Percentiles rank a stretch among this genome's conserved stretches.
Evolutionary conservation across 1,140 invertebrate species (phyloP).

Genomic region (Wiebesia pumilae): DNA sequence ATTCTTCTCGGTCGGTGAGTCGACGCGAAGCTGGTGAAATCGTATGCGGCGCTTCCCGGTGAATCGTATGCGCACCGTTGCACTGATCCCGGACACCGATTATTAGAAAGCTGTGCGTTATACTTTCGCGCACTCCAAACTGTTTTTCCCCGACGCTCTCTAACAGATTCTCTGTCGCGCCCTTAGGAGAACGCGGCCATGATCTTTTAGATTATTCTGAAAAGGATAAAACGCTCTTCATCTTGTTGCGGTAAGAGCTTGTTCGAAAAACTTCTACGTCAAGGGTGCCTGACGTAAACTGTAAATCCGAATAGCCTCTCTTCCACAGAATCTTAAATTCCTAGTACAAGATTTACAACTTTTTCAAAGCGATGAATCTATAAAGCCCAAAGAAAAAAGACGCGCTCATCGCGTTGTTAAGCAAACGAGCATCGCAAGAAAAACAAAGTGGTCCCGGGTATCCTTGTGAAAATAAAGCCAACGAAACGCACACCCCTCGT

Average conservation of each 20-base stretch:
- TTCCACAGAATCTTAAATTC: no score
- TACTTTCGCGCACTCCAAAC: background rate
- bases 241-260: background rate
- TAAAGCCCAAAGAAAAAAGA: no score
- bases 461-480: background rate
- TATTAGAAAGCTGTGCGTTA: background rate
- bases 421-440: background rate
- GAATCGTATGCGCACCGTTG: background rate
- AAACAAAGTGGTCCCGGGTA: background rate
- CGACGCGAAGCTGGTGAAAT: background rate
- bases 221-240: background rate
- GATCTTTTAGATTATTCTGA: background rate
- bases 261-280: no score
- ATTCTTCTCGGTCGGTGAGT: background rate
- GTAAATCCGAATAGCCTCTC: no score
- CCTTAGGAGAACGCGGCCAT: background rate
- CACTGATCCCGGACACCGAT: background rate
- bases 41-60: background rate
- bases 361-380: no score
- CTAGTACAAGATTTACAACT: no score
- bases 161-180: background rate
- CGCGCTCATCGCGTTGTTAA: no score
- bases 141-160: background rate
- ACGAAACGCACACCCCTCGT: no score
- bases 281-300: no score